phyloP scores from a whole-genome alignment of 2,113 vertebrate genomes.

The Mustela nigripes region DNA sequence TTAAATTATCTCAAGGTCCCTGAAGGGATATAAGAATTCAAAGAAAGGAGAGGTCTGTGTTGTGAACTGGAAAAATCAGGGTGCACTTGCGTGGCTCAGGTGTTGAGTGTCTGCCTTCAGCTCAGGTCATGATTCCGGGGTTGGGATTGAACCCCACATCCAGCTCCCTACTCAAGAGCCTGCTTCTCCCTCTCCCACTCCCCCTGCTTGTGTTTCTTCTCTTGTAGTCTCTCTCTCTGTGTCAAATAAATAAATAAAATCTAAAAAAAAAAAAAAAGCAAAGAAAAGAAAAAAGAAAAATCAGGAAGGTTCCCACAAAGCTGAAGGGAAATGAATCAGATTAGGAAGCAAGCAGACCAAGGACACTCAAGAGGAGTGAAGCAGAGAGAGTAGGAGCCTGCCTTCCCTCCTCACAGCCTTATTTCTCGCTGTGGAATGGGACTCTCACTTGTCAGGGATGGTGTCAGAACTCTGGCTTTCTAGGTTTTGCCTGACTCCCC shows the following conservation, averaged over 20 bases:
- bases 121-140: too few species aligned
- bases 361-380: not conserved
- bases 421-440: not conserved
- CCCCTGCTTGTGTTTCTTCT: too few species aligned
- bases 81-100: too few species aligned
- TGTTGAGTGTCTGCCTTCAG: too few species aligned
- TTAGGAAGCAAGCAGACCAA: not conserved
- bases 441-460: not conserved
- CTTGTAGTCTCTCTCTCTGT: too few species aligned
- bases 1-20: not conserved
- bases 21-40: not conserved
- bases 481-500: not conserved
- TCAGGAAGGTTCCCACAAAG: not conserved
- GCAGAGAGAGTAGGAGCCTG: fast-evolving
- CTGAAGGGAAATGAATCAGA: not conserved
- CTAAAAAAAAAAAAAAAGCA: too few species aligned
- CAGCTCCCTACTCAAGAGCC: too few species aligned
- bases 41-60: not conserved
- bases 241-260: too few species aligned
- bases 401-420: fast-evolving
- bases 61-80: not conserved
- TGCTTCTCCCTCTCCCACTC: too few species aligned
- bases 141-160: too few species aligned
- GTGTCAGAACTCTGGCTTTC: not conserved
- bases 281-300: not conserved